Base-by-base conservation (phyloP, 2,113 vertebrate species). In the Indicator maculatus region DNA sequence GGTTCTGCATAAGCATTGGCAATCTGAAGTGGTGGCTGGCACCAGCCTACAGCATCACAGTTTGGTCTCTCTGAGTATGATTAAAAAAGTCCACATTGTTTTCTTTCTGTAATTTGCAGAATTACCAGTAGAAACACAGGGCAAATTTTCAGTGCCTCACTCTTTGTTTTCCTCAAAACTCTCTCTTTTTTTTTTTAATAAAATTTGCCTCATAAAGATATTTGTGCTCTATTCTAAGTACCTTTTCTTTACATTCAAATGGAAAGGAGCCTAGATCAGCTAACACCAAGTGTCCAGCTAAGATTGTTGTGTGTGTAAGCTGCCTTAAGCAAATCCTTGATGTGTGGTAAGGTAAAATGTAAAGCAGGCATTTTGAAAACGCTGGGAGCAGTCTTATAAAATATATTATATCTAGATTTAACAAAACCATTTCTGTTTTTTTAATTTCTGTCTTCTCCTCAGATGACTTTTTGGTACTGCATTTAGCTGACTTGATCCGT, bases 391-490 rank as follows among this genome's bases (percentile, higher is more conserved):
- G 36, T 44, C 72, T 52, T 86, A 10, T 27, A 24, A 81, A 92
- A 67, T 30, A 36, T 11, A 31, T 44, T 45, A 16, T 20, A 8
- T 30, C 14, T 72, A 72, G 55, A 79, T 69, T 27, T 41, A 71
- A 30, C 58, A 18, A 33, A 79, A 77, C 52, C 55, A 13, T 82
- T 79, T 79, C 89, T 16, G n/a, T 60, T 71, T 33, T 64, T 64
- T 38, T 3, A 47, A 85, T 92, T 72, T 79, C 88, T 94, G 65
- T 75, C 86, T 63, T 83, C 28, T 91, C 52, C 58, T 66, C 69
- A 98, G 97, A 96, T 98, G 99, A 99, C 94, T 99, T 99, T 96
- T 97, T 99, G 93, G 98, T 99, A 28, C 96, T 99, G 36, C 98
- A 99, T 95, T 98, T 99, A 75, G 98, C 98, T 24, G 99, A 99